A percentile compares a stretch with the other conserved stretches of the same genome.
Conservation (phyloP, 2,797 vertebrate species). For the Silurus lanzhouensis region DNA sequence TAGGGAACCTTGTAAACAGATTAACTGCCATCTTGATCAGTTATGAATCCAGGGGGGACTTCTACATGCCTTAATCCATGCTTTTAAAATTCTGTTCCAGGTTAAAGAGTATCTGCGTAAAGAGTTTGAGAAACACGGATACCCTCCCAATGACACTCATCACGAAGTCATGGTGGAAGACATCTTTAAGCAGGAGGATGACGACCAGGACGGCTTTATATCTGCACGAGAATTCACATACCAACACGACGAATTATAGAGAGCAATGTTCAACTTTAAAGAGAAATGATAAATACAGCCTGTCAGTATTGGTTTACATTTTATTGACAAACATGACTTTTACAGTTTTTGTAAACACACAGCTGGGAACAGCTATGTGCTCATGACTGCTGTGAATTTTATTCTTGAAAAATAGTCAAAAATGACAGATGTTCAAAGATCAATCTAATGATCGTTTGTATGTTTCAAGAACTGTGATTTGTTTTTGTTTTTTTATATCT, state of each 20-base stretch:
- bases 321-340: not conserved
- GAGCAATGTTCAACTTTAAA: not conserved
- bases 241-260: constrained; percentile 91
- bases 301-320: not conserved
- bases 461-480: constrained; percentile 9
- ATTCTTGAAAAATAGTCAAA: not conserved
- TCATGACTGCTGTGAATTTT: constrained; percentile 8
- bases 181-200: constrained; percentile 94
- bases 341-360: not conserved
- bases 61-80: not conserved
- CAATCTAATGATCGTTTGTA: not conserved
- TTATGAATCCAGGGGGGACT: not conserved
- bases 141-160: constrained; percentile 89
- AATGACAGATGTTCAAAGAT: not conserved
- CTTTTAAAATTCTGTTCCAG: constrained; percentile 66
- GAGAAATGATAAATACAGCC: constrained; percentile 1
- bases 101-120: constrained; percentile 91
- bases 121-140: constrained; percentile 91
- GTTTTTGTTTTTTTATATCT: not conserved
- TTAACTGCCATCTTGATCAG: not conserved
- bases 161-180: constrained; percentile 89
- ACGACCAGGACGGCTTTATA: constrained; percentile 92
- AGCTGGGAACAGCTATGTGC: not conserved
- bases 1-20: not conserved
- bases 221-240: constrained; percentile 96